Percentiles rank a stretch among this genome's conserved stretches.
These are phyloP conservation scores for Drosophila pseudotalamancana DNA, from an alignment of 2,888 invertebrate genomes.

Conservation along the genomic window DNA sequence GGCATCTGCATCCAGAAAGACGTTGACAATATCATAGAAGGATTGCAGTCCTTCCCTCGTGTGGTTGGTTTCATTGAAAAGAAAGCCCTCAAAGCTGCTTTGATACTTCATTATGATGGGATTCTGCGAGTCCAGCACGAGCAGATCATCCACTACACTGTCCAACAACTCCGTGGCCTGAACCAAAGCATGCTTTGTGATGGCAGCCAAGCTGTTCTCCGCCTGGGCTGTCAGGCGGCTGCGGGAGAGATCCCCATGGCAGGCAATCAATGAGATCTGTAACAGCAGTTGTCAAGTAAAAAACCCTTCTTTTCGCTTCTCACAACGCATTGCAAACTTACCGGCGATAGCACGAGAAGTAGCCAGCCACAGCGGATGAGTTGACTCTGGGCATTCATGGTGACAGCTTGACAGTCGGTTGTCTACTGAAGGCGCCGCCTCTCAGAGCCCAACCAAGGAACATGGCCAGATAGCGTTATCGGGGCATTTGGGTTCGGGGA, in stretches of 20 bases:
- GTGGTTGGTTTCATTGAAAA: conserved; percentile 28
- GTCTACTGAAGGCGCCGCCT: conserved; percentile 38
- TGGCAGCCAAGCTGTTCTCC: conserved; percentile 42
- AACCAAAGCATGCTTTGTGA: conserved; percentile 47
- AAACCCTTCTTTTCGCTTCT: background rate
- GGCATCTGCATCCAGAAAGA: conserved; percentile 53
- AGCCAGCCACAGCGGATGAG: conserved; percentile 1
- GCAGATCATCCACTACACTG: conserved; percentile 58
- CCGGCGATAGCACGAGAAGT: conserved; percentile 27
- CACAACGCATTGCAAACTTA: conserved; percentile 20
- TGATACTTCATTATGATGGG: conserved; percentile 41
- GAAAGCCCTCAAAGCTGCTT: conserved; percentile 44
- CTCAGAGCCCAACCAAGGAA: background rate
- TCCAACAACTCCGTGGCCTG: conserved; percentile 59
- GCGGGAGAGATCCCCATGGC: conserved; percentile 52
- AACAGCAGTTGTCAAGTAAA: background rate
- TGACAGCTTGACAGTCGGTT: conserved; percentile 30
- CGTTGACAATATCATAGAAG: conserved; percentile 50
- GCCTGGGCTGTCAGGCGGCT: conserved; percentile 52
- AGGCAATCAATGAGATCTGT: background rate
- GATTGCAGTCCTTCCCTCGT: conserved; percentile 37
- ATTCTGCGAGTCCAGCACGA: conserved; percentile 61
- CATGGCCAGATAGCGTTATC: conserved; percentile 54
- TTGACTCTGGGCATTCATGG: conserved; percentile 26
- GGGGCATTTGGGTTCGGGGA: conserved; percentile 21